These are phyloP conservation scores for Rhinogobio ventralis DNA, from an alignment of 2,797 vertebrate genomes.

Conservation along the genomic window DNA sequence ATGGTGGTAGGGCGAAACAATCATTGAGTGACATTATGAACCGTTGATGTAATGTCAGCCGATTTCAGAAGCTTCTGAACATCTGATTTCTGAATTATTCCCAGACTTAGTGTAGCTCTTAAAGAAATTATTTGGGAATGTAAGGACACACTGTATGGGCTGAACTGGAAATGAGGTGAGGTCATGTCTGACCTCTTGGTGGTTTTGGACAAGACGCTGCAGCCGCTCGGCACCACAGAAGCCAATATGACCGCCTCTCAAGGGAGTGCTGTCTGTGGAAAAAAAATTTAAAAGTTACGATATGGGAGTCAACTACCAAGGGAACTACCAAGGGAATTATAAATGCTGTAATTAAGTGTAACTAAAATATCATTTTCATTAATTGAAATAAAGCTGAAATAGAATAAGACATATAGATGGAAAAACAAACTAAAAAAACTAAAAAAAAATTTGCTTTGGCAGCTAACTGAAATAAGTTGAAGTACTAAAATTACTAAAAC, in stretches of 20 bases:
- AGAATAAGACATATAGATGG: neutral
- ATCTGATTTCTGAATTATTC: neutral
- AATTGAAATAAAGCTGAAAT: neutral
- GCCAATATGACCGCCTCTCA: conserved; percentile 33
- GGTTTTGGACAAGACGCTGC: conserved; percentile 48
- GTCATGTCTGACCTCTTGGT: conserved; percentile 61
- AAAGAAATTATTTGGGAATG: neutral
- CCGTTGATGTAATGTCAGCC: neutral
- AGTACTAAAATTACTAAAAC: neutral
- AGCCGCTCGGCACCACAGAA: conserved; percentile 62
- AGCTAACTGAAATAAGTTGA: too few relatives aligned
- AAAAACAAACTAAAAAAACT: neutral
- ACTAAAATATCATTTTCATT: neutral
- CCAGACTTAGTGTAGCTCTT: neutral
- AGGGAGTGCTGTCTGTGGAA: conserved; percentile 45
- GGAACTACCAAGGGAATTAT: neutral
- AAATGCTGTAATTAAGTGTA: neutral
- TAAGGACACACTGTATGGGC: neutral
- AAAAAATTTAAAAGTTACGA: neutral
- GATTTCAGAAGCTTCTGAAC: neutral
- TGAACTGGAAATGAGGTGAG: conserved; percentile 27
- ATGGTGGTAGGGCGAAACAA: conserved; percentile 19
- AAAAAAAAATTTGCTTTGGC: neutral
- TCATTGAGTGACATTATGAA: neutral
- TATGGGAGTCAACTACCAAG: neutral